Conservation (phyloP, 2,113 vertebrate genomes). For the Nanorana parkeri region DNA sequence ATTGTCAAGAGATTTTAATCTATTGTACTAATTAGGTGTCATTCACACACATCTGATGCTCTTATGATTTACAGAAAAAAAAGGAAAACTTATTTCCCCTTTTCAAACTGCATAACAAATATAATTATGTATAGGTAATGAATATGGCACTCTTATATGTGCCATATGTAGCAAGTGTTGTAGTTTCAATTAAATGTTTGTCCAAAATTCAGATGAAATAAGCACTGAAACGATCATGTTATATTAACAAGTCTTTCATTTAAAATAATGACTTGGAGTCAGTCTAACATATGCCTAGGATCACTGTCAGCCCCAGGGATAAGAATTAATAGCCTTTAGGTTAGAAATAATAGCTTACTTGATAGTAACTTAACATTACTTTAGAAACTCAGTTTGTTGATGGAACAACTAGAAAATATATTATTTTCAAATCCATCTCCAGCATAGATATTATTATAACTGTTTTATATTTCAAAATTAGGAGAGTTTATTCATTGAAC, state of each 20-base stretch:
- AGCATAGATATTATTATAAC: too few relatives aligned
- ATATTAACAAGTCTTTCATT: slow-evolving; percentile 13
- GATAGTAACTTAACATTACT: too few relatives aligned
- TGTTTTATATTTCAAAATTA: too few relatives aligned
- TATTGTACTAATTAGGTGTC: slow-evolving; percentile 76
- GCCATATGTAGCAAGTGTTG: too few relatives aligned
- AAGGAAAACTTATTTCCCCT: background rate
- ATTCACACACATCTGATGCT: slow-evolving; percentile 63
- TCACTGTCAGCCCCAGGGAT: slow-evolving; percentile 4
- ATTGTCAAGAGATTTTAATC: slow-evolving; percentile 77
- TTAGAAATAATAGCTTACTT: background rate
- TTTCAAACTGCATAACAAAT: background rate
- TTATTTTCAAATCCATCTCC: too few relatives aligned
- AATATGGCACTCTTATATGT: too few relatives aligned
- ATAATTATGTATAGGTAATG: background rate
- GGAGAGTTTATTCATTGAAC: too few relatives aligned
- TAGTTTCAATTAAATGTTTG: too few relatives aligned
- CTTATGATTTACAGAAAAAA: background rate
- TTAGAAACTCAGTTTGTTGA: too few relatives aligned
- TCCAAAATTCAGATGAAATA: too few relatives aligned
- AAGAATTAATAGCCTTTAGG: slow-evolving; percentile 9
- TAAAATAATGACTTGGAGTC: slow-evolving; percentile 32
- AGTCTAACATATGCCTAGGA: slow-evolving; percentile 7
- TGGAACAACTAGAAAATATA: too few relatives aligned
- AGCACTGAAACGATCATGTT: slow-evolving; percentile 1